Percentiles rank a stretch among this genome's conserved stretches.
phyloP scores from a whole-genome alignment of 2,113 vertebrate species.

The Peucedramus taeniatus region DNA sequence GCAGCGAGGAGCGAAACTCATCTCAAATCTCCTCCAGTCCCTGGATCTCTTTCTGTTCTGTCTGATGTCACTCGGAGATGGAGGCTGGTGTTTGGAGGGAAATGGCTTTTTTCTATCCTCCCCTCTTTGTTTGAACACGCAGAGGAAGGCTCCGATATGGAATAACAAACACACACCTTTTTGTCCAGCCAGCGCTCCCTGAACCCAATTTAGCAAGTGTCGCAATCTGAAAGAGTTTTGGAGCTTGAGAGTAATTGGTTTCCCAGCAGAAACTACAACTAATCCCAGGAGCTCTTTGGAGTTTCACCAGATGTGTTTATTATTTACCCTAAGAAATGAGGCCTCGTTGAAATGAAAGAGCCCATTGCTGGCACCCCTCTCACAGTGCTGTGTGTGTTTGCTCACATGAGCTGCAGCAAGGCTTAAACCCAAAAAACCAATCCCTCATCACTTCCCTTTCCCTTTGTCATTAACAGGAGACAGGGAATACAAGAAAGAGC shows the following conservation, averaged over 20 bases:
- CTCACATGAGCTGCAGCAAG: neutral
- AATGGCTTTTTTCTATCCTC: neutral
- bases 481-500: neutral
- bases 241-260: constrained; percentile 21
- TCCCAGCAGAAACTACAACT: neutral
- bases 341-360: rapidly evolving
- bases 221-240: neutral
- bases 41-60: neutral
- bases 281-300: neutral
- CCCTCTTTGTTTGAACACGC: neutral
- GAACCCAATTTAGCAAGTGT: constrained; percentile 39
- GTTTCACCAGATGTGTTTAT: neutral
- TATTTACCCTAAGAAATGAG: constrained; percentile 4
- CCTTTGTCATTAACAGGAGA: neutral
- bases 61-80: neutral
- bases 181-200: neutral
- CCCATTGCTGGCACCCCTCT: neutral
- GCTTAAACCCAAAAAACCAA: neutral
- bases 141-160: rapidly evolving
- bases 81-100: neutral
- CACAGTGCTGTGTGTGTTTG: neutral
- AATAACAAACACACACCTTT: neutral
- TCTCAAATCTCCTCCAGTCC: constrained; percentile 6
- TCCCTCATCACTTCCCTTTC: neutral
- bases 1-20: neutral